Conservation (phyloP, 2,113 vertebrate species). For the Orthonyx spaldingii region DNA sequence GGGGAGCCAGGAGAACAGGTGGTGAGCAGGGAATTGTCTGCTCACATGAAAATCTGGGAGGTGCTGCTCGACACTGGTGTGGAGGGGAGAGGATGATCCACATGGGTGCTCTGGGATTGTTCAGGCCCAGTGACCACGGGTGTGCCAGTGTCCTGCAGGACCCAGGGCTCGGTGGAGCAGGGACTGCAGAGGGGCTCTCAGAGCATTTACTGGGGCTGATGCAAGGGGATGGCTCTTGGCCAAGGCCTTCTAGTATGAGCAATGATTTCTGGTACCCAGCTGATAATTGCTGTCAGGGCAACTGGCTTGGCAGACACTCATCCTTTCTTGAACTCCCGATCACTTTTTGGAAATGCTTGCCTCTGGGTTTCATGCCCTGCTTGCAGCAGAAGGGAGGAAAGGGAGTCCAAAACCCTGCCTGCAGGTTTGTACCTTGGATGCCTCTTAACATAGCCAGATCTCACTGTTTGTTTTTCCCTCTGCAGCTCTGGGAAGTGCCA, state of each 20-base stretch:
- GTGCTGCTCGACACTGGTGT: accelerated
- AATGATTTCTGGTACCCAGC: neutral
- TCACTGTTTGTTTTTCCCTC: neutral
- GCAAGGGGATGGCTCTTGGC: neutral
- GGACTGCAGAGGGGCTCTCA: neutral
- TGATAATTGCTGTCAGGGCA: neutral
- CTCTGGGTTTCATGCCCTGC: neutral
- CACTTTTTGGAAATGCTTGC: neutral
- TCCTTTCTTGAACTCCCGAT: neutral
- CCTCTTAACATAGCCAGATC: neutral
- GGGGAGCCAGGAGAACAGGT: neutral
- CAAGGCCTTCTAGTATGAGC: neutral
- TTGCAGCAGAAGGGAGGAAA: neutral
- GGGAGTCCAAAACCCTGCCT: neutral
- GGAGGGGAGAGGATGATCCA: neutral
- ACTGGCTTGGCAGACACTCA: neutral
- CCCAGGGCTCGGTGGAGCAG: neutral
- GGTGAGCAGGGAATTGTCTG: neutral
- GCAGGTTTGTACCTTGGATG: neutral
- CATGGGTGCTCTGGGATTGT: accelerated
- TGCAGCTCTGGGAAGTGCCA: slow-evolving; percentile 72
- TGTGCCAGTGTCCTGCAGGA: neutral
- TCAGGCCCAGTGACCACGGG: accelerated
- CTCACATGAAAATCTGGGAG: neutral
- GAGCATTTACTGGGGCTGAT: neutral